Evolutionary conservation across 2,888 invertebrate genomes (phyloP).

Genomic region (Drosophila austrosaltans): DNA sequence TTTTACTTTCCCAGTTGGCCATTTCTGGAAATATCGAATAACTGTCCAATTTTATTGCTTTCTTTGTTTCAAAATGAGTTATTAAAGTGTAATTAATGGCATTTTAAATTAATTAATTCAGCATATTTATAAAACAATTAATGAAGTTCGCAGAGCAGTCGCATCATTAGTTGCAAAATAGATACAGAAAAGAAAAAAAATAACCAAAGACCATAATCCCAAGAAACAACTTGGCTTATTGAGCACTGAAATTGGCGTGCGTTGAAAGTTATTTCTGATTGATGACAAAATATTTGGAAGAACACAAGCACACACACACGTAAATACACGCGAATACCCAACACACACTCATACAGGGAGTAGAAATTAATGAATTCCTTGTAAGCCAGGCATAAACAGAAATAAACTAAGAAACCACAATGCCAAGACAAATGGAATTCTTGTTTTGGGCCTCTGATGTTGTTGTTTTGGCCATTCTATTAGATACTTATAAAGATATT

Average conservation of each 20-base stretch:
- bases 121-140: constrained; percentile 78
- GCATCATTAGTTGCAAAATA: constrained; percentile 55
- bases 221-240: constrained; percentile 49
- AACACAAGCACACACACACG: constrained; percentile 21
- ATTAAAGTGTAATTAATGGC: constrained; percentile 74
- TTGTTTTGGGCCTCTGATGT: constrained; percentile 46
- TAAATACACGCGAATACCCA: too few relatives aligned
- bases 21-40: constrained; percentile 33
- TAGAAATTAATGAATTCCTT: constrained; percentile 75
- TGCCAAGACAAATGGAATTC: constrained; percentile 40
- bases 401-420: constrained; percentile 48
- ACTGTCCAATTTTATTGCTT: constrained; percentile 53
- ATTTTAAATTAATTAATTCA: constrained; percentile 77
- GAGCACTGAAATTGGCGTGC: constrained; percentile 63
- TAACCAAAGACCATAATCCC: constrained; percentile 12
- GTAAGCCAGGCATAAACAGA: constrained; percentile 51
- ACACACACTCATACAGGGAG: neutral
- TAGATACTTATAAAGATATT: constrained; percentile 57
- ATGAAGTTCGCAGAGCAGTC: constrained; percentile 66
- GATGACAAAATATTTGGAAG: constrained; percentile 70
- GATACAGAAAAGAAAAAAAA: constrained; percentile 29
- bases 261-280: constrained; percentile 79
- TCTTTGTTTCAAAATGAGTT: constrained; percentile 68
- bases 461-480: constrained; percentile 40
- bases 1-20: constrained; percentile 35